Base-by-base conservation (phyloP, 2,797 vertebrate genomes). In the Propithecus deckenii region DNA sequence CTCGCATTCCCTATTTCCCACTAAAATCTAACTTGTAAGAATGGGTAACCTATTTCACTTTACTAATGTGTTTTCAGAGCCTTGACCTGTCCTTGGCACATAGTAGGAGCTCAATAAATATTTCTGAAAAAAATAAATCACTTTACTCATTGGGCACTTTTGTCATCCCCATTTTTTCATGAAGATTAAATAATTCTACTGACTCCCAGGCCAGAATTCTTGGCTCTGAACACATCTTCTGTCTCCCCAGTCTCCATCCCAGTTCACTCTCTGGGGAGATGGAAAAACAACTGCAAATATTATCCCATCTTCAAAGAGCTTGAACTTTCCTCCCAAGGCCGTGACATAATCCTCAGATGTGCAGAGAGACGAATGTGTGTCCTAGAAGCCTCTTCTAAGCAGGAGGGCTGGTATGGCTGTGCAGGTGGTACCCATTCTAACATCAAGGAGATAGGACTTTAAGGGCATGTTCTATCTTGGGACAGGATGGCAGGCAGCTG, bases 281-380 rank as follows among this genome's bases (percentile, higher is more conserved):
- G 15, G 30, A 69, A 63, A 89, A 94, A 94, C 13, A 94, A 81
- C 61, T 63, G 71, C 76, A 85, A 85, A 96, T 81, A 63, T 43
- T 76, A 92, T 92, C 30, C 52, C 32, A 55, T 85, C 92, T 94
- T 80, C 67, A 88, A 92, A 94, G 78, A 78, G n/a, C 15, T 75
- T 88, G 6, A 79, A 89, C 67, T 75, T 94, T 88, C 15, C 35
- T 83, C n/a, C 38, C 55, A 80, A 83, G 86, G 17, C 52, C 86
- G 46, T 89, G 55, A 96, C 32, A 84, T 22, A 89, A 69, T 20
- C 17, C 25, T 46, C 78, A 94, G 61, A 79, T 86, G 61, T 95
- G 30, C 35, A 17, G 0, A 1, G 50, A 83, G 46, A 55, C 41
- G 55, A 90, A 59, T 59, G 22, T 96, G 81, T 75, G 48, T 75